Percentiles rank a stretch among this genome's conserved stretches.
Evolutionary conservation across 1,140 invertebrate species (phyloP).

Genomic region (Zaprionus capensis): DNA sequence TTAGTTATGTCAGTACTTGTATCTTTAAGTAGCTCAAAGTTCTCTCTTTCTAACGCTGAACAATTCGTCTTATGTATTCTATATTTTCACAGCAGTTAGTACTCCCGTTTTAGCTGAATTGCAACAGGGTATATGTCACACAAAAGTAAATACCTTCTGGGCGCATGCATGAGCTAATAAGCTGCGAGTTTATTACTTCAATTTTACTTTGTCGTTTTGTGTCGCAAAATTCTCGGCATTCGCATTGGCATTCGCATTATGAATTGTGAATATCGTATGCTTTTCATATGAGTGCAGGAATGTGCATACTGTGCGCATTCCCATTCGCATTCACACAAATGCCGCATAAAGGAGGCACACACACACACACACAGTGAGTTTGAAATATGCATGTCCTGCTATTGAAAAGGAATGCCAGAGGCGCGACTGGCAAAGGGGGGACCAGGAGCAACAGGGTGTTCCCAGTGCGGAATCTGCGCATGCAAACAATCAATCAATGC

Average conservation of each 20-base stretch:
- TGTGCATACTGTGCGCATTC: not conserved
- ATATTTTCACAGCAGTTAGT: not conserved
- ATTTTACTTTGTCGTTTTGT: not conserved
- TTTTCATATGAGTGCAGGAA: not conserved
- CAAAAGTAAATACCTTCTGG: not conserved
- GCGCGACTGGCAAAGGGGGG: not conserved
- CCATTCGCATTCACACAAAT: not conserved
- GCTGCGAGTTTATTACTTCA: constrained; percentile 3
- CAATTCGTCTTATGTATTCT: not conserved
- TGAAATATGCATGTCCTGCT: constrained; percentile 62
- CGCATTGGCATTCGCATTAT: not conserved
- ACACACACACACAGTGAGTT: constrained; percentile 17
- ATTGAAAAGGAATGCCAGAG: constrained; percentile 21
- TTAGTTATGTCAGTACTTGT: no score
- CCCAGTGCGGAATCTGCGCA: not conserved
- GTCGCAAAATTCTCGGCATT: not conserved
- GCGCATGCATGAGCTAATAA: not conserved
- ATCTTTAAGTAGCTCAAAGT: not conserved
- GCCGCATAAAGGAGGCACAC: not conserved
- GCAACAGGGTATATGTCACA: not conserved
- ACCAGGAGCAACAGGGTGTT: not conserved
- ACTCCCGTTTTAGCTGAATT: not conserved
- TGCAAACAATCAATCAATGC: constrained; percentile 71
- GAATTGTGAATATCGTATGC: constrained; percentile 3
- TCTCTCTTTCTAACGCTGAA: no score